These are phyloP conservation scores for Acanthosepion pharaonis DNA, from an alignment of 2,888 invertebrate genomes.

Conservation along the genomic window DNA sequence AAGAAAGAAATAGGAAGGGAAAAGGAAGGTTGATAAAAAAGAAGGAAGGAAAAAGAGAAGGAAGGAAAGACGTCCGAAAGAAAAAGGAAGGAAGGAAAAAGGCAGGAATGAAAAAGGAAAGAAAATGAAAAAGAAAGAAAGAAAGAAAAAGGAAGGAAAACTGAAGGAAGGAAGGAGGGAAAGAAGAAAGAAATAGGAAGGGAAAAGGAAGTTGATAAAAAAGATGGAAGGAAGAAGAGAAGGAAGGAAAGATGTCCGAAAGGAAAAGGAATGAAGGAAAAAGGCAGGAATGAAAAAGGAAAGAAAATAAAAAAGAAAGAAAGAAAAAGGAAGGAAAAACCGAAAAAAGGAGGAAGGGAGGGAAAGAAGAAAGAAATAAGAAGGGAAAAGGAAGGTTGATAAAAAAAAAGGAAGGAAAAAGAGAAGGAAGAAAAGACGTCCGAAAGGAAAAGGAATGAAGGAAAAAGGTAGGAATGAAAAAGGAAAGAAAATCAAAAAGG, in stretches of 20 bases:
- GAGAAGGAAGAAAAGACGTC: not conserved
- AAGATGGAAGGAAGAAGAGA: not conserved
- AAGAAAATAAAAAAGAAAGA: not conserved
- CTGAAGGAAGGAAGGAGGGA: not conserved
- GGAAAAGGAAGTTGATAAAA: not conserved
- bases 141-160: not conserved
- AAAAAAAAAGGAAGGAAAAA: not conserved
- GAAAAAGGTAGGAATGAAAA: not conserved
- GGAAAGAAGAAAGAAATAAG: too few relatives aligned
- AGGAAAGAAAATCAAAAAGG: not conserved
- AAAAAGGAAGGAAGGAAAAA: not conserved
- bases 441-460: not conserved
- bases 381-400: not conserved
- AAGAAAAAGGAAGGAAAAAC: not conserved
- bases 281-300: not conserved
- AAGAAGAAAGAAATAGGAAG: not conserved
- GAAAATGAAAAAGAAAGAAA: not conserved
- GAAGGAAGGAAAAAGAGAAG: too few relatives aligned
- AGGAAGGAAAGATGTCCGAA: not conserved
- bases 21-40: not conserved
- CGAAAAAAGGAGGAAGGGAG: not conserved
- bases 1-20: too few relatives aligned
- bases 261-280: not conserved
- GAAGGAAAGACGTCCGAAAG: not conserved
- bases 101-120: not conserved